Percentiles rank a stretch among this genome's conserved stretches.
Conservation (phyloP, 2,888 invertebrate species). For the Asteroscopus sphinx region DNA sequence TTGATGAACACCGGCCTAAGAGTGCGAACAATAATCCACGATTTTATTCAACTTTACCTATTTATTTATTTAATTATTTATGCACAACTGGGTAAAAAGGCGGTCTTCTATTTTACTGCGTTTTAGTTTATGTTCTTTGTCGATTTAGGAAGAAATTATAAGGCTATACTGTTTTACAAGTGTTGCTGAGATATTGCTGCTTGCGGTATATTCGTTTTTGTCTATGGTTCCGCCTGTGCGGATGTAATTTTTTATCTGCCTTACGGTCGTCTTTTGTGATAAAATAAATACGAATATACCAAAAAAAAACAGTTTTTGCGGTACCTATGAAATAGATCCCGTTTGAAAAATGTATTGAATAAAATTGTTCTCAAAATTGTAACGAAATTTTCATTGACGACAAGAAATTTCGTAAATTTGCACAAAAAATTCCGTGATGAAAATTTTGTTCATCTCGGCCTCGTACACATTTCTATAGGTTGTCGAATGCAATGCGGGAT, state of each 20-base stretch:
- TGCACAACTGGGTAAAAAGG: too few species aligned
- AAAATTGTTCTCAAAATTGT: too few species aligned
- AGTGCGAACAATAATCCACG: too few species aligned
- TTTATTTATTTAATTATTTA: too few species aligned
- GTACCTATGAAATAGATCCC: neutral
- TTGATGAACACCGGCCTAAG: too few species aligned
- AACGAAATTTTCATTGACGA: too few species aligned
- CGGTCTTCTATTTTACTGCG: neutral
- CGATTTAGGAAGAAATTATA: neutral
- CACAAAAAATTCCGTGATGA: too few species aligned
- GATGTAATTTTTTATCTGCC: constrained; percentile 1
- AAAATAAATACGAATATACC: constrained; percentile 10
- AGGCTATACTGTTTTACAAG: constrained; percentile 27
- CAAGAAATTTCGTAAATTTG: too few species aligned
- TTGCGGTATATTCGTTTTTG: constrained; percentile 45
- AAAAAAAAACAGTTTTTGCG: neutral
- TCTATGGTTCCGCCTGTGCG: constrained; percentile 14
- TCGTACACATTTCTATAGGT: neutral
- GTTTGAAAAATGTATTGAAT: neutral
- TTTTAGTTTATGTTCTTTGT: constrained; percentile 13
- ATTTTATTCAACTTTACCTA: too few species aligned
- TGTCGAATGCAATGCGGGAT: neutral
- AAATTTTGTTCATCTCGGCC: too few species aligned
- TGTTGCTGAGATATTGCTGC: constrained; percentile 19
- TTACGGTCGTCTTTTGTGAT: constrained; percentile 17